Conservation (phyloP, 2,113 vertebrate species). For the Engraulis encrasicolus region DNA sequence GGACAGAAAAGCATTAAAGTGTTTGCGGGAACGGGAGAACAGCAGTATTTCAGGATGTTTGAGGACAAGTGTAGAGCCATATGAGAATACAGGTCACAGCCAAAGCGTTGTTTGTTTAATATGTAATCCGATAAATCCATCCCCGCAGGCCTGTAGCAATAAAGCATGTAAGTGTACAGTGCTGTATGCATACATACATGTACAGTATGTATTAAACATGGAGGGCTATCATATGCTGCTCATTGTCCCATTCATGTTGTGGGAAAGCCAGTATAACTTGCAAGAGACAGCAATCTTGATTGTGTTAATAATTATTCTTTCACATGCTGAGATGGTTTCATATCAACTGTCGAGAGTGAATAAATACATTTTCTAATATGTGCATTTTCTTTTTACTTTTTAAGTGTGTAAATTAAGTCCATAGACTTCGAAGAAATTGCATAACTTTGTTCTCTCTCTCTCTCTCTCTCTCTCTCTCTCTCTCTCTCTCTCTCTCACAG, state of each 20-base stretch:
- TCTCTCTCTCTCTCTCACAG: background rate
- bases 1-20: background rate
- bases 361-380: background rate
- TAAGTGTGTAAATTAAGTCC: background rate
- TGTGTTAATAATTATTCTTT: background rate
- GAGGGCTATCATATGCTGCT: background rate
- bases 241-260: background rate
- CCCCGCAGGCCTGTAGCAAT: background rate
- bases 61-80: background rate
- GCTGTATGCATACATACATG: no score
- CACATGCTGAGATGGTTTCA: conserved; percentile 16
- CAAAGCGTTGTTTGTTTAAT: background rate
- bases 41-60: background rate
- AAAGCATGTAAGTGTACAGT: no score
- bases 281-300: background rate
- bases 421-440: no score
- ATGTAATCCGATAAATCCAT: background rate
- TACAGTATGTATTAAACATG: background rate
- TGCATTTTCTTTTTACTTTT: background rate
- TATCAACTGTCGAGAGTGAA: background rate
- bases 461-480: background rate
- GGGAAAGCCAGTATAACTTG: background rate
- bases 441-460: background rate
- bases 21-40: background rate
- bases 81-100: conserved; percentile 6